phyloP scores from a whole-genome alignment of 2,888 invertebrate genomes.

The Athripsodes cinereus region DNA sequence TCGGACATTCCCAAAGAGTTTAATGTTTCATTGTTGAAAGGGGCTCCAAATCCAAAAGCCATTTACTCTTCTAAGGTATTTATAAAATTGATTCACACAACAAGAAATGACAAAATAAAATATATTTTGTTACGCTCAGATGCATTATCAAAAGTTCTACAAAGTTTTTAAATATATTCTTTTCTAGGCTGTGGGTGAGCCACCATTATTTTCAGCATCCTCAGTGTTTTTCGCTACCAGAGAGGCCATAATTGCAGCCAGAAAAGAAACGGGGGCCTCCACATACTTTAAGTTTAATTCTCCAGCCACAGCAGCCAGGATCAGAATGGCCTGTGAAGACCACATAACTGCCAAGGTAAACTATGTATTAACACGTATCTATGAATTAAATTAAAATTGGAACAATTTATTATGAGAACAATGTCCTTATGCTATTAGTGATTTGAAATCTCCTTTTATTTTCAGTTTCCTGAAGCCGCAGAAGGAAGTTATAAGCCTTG shows the following conservation, averaged over 20 bases:
- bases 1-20: constrained; percentile 88
- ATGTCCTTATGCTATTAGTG: no score
- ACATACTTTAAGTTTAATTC: constrained; percentile 63
- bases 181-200: constrained; percentile 86
- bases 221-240: constrained; percentile 86
- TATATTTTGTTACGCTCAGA: no score
- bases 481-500: constrained; percentile 7
- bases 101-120: no score
- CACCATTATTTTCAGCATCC: constrained; percentile 86
- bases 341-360: constrained; percentile 69
- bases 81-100: no score
- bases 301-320: constrained; percentile 84
- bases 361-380: not conserved
- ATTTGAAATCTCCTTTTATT: not conserved
- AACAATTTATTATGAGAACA: no score
- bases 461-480: constrained; percentile 8
- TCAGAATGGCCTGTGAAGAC: constrained; percentile 86
- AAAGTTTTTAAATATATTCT: no score
- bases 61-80: constrained; percentile 91
- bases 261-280: constrained; percentile 60
- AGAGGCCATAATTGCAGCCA: constrained; percentile 75
- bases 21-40: constrained; percentile 86
- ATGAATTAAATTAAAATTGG: no score
- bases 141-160: no score
- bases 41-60: constrained; percentile 81